Conservation (phyloP, 2,113 vertebrate genomes). For the Cyprinus carpio region DNA sequence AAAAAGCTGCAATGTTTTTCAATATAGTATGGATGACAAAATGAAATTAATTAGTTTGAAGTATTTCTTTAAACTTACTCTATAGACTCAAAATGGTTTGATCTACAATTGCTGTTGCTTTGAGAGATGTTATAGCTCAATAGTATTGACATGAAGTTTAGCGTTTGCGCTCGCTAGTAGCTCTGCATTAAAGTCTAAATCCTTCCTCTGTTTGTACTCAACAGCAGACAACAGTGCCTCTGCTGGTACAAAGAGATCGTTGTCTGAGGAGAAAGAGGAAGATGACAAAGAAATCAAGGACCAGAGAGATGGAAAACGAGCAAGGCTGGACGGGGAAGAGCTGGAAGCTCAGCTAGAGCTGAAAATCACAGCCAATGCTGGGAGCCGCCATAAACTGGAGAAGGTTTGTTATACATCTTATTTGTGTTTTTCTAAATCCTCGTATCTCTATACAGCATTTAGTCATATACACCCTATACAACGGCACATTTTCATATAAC, state of each 20-base stretch:
- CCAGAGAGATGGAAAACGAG: conserved; percentile 72
- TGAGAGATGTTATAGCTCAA: neutral
- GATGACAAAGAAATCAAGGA: conserved; percentile 50
- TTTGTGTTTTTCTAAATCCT: neutral
- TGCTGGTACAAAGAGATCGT: conserved; percentile 71
- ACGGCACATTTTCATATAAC: neutral
- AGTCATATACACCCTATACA: neutral
- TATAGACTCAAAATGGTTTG: too few species aligned
- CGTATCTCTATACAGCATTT: neutral
- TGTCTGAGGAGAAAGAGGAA: conserved; percentile 61
- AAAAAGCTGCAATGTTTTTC: neutral
- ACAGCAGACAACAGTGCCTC: conserved; percentile 56
- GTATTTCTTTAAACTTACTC: neutral
- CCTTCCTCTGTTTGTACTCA: neutral
- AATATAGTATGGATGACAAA: neutral
- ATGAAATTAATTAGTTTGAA: neutral
- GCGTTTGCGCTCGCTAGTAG: neutral
- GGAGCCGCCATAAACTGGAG: conserved; percentile 86
- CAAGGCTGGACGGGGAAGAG: conserved; percentile 72
- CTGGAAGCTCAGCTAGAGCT: conserved; percentile 91
- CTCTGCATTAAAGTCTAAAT: neutral
- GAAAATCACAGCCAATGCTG: conserved; percentile 86
- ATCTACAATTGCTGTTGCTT: neutral
- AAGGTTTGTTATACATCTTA: conserved; percentile 74
- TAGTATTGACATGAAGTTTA: neutral